Evolutionary conservation across 2,888 invertebrate species (phyloP), one percentile per base, ranked within the genome.

Genomic region (Nomada flava): DNA sequence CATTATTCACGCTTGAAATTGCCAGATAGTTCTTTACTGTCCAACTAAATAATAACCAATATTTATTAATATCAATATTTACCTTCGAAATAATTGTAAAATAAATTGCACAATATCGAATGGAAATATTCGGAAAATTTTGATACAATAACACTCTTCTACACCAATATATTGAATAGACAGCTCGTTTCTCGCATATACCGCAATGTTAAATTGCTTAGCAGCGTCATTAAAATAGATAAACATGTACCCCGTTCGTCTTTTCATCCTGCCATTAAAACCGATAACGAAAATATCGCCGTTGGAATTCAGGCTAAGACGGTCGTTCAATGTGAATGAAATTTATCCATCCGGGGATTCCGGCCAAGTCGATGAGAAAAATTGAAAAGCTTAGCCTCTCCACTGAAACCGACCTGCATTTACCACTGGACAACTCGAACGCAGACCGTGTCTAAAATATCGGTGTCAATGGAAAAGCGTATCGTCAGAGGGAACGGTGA

Each of bases 401-500:
- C 0, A 50, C 36, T 36, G 20, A 70, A 60, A 36, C 10, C 20
- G 15, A 42, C 15, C 20, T 11, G 11, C 29, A 13, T 57, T 15
- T 26, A 15, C 7, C 36, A 36, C 26, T 0, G n/a, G 26, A 57
- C 18, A 57, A 57, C 15, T 29, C 29, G 26, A 57, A 3, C 2
- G 5, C 10, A 4, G 59, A 0, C 36, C 9, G 50, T 20, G 15
- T 23, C 18, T 29, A 50, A 50, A 70, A 50, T 26, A 59, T 44
- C 23, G 20, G 18, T 47, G 47, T 62, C 53, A 36, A 36, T 50
- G n/a, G 36, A 3, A 36, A 60, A 55, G 55, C n/a, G 55, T 42
- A 67, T 13, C 55, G 42, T 67, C 26, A 42, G 60, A 67, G 76
- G 29, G 23, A 68, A 63, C 50, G 63, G 55, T 64, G 77, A 80